Evolutionary conservation across 2,888 invertebrate species (phyloP).

Genomic region (Eupelmus urozonus): DNA sequence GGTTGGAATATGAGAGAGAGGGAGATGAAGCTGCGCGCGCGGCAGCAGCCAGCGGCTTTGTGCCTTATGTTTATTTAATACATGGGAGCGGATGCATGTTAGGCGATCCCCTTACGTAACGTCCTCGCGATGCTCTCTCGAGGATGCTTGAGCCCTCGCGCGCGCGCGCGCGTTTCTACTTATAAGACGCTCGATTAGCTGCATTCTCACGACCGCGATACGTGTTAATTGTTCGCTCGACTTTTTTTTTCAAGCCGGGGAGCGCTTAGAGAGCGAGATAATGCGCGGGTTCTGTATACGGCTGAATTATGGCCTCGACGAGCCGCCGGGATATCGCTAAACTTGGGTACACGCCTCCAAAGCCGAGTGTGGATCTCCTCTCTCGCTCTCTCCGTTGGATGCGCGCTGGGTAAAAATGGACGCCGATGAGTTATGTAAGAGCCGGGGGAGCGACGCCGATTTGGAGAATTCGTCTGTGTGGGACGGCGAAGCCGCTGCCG

Average conservation of each 20-base stretch:
- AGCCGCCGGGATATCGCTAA: not conserved
- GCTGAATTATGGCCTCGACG: constrained; percentile 21
- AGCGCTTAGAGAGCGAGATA: constrained; percentile 24
- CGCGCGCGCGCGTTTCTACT: too few relatives aligned
- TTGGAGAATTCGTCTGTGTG: not conserved
- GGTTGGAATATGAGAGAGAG: constrained; percentile 12
- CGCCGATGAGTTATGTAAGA: constrained; percentile 19
- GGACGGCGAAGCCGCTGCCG: too few relatives aligned
- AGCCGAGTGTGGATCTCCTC: not conserved
- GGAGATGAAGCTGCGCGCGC: constrained; percentile 12
- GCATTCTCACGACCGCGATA: constrained; percentile 59
- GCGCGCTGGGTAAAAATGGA: not conserved
- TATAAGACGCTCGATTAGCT: constrained; percentile 55
- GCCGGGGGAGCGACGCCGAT: constrained; percentile 4
- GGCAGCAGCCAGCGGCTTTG: constrained; percentile 12
- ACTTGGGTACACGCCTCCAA: not conserved
- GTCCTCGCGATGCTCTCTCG: constrained; percentile 48
- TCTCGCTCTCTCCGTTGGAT: not conserved
- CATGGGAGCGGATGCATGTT: constrained; percentile 60
- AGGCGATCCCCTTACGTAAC: constrained; percentile 59
- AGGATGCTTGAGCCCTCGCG: constrained; percentile 24
- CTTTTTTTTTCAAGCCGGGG: constrained; percentile 1
- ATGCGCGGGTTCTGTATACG: not conserved
- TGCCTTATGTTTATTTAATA: constrained; percentile 60
- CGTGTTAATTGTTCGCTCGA: constrained; percentile 57